Conservation (phyloP, 2,888 invertebrate genomes). For the Fragum fragum region DNA sequence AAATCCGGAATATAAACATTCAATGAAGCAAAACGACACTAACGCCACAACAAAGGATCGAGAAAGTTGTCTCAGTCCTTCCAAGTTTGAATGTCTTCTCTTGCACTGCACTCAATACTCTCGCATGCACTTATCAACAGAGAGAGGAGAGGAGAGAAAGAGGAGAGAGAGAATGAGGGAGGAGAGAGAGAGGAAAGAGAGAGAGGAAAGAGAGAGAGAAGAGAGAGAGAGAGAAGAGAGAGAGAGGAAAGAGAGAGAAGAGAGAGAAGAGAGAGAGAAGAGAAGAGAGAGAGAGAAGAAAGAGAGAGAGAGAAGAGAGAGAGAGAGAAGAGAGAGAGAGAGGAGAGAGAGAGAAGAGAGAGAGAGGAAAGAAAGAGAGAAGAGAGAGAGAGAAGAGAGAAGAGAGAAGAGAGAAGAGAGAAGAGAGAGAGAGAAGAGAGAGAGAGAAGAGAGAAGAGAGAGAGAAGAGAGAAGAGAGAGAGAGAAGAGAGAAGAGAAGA, state of each 20-base stretch:
- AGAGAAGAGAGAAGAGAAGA: not conserved
- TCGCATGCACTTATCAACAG: too few species aligned
- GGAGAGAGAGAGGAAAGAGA: not conserved
- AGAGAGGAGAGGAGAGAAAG: not conserved
- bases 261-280: not conserved
- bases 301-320: not conserved
- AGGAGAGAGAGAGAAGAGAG: not conserved
- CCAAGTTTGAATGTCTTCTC: too few species aligned
- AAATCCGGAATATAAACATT: not conserved
- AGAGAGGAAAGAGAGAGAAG: not conserved
- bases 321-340: not conserved
- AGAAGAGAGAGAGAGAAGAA: not conserved
- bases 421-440: constrained; percentile 7
- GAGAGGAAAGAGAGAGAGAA: not conserved
- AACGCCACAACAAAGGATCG: not conserved
- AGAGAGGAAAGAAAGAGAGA: not conserved
- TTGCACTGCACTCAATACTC: too few species aligned
- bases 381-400: not conserved
- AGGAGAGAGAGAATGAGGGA: too few species aligned
- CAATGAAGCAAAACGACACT: not conserved
- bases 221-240: not conserved
- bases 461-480: not conserved
- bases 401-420: not conserved
- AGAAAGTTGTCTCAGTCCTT: too few species aligned
- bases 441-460: too few species aligned